Evolutionary conservation across 2,888 invertebrate genomes (phyloP), one percentile per base, ranked within the genome.

Genomic region (Steinernema scapterisci): DNA sequence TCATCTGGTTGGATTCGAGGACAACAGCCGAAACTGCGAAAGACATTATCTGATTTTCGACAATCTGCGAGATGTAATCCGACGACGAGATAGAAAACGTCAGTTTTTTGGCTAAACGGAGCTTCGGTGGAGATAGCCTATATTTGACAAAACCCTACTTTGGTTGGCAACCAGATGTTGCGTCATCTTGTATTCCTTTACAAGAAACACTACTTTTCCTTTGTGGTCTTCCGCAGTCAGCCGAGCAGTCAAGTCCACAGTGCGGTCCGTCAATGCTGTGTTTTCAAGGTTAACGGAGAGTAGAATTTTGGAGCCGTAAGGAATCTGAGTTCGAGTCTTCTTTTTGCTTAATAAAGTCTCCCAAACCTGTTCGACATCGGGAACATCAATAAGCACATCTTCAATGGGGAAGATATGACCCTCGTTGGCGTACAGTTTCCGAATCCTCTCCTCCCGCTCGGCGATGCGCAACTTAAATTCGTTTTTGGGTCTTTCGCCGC

Each of bases 1-100:
- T 25, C 11, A 75, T 45, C 25, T 76, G 76, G 13, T 48, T 44
- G 1, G 76, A 75, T 44, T 76, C 71, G 11, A 21, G 31, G 27
- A 76, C 74, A 13, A 23, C 48, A n/a, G 56, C 76, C 13, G 63
- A 63, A 9, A 31, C 63, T 7, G 63, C 23, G 63, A 63, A 63
- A n/a, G 43, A 45, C 31, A 74, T 19, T 21, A 44, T 27, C 16
- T 63, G 63, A 31, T 63, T 63, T 16, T 11, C 19, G 25, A 16
- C 19, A 5, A 63, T 27, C 2, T 63, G 63, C 31, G 13, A 13
- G 27, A 27, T 27, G 25, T 63, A 63, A 11, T 63, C 63, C 3
- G 11, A 11, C 9, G 63, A 13, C 16, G 38, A 27, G 13, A 63
- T 31, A 1, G 31, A 31, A 16, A n/a, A 63, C 6, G 63, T 31